These are phyloP conservation scores for Brachionus sp. DNA, from an alignment of 1,140 invertebrate species.

Conservation along the genomic window DNA sequence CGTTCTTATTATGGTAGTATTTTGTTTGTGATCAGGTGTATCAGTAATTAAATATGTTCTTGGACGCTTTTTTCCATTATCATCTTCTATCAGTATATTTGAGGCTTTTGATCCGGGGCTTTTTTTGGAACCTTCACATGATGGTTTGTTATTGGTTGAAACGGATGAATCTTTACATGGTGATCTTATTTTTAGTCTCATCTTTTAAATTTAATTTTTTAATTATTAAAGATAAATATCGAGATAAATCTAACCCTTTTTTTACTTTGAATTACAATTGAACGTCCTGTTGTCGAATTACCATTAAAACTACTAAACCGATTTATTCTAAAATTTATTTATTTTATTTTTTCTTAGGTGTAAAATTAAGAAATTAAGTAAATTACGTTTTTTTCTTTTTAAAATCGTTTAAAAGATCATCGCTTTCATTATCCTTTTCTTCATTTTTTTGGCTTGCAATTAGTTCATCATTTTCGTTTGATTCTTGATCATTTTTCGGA, in stretches of 20 bases:
- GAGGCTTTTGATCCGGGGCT: background rate
- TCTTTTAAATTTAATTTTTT: background rate
- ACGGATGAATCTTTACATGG: slow-evolving; percentile 19
- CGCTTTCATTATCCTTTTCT: slow-evolving; percentile 18
- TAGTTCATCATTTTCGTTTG: background rate
- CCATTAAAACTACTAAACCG: slow-evolving; percentile 21
- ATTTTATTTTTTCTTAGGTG: background rate
- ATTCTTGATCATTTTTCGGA: background rate
- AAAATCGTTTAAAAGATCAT: slow-evolving; percentile 23
- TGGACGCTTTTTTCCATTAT: slow-evolving; percentile 15
- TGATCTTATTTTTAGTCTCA: slow-evolving; percentile 38
- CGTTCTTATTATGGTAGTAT: slow-evolving; percentile 33
- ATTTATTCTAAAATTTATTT: background rate
- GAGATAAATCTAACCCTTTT: slow-evolving; percentile 1
- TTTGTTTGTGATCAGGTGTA: slow-evolving; percentile 45
- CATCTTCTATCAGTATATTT: slow-evolving; percentile 9
- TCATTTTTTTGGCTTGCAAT: slow-evolving; percentile 11
- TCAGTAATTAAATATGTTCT: slow-evolving; percentile 37
- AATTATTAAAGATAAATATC: background rate
- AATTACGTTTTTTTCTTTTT: slow-evolving; percentile 27
- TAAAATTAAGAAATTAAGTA: background rate
- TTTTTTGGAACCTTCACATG: background rate
- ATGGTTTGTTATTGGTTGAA: background rate
- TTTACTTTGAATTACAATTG: slow-evolving; percentile 40
- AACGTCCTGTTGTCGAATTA: background rate